Evolutionary conservation across 2,113 vertebrate genomes (phyloP).

Genomic region (Apteryx mantelli): DNA sequence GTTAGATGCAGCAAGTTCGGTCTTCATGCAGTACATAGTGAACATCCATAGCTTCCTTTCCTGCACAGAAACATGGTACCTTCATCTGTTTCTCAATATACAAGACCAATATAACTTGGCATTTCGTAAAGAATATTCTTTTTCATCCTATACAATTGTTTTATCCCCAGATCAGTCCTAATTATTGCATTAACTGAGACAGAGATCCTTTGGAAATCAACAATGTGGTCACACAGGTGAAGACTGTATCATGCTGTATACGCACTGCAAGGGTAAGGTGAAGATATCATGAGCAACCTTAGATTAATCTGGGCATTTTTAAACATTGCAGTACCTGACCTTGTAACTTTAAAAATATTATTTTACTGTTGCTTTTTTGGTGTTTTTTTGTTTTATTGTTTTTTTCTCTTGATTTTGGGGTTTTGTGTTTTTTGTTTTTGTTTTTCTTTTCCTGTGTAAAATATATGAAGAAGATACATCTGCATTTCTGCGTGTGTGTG

Average conservation of each 20-base stretch:
- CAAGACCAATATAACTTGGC: neutral
- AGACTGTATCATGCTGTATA: neutral
- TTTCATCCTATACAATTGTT: neutral
- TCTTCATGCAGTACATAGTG: neutral
- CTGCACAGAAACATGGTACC: neutral
- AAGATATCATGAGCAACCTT: neutral
- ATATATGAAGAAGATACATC: neutral
- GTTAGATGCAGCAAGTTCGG: neutral
- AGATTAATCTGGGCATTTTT: neutral
- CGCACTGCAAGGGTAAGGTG: neutral
- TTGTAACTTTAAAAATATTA: neutral
- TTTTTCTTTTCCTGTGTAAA: neutral
- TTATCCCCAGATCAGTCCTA: neutral
- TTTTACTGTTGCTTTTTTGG: neutral
- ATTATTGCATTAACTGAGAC: neutral
- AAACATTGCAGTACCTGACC: neutral
- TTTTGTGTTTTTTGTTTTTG: neutral
- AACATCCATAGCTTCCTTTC: neutral
- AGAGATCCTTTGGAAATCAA: neutral
- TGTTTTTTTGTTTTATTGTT: neutral
- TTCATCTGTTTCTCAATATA: neutral
- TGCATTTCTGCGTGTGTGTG: neutral
- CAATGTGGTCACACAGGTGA: neutral
- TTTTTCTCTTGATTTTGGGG: neutral
- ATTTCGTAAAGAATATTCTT: neutral